Evolutionary conservation across 2,888 invertebrate genomes (phyloP), one percentile per base, ranked within the genome.

Genomic region (Sesia bembeciformis): DNA sequence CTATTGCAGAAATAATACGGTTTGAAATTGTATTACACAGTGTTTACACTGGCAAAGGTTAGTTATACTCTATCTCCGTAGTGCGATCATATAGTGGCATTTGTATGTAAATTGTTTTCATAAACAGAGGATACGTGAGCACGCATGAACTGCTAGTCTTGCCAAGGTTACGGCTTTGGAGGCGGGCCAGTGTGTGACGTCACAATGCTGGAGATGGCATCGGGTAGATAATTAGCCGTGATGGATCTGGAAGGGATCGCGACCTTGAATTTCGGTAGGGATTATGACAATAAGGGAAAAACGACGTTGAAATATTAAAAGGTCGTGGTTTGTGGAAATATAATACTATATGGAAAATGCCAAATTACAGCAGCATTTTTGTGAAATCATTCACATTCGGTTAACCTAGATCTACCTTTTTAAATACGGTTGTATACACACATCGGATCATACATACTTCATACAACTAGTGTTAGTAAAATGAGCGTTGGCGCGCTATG

Each of bases 91-190:
- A 65, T 66, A 70, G 65, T 62, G 62, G 64, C 65, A 78, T 79
- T 77, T 74, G 66, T 70, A 82, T 81, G 79, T 68, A 78, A 81
- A 84, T 80, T 66, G 70, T 74, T 81, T 74, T 77, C 73, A 78
- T 77, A 78, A 77, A 76, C 73, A 72, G 62, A 64, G 62, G 62
- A 68, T 74, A 73, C 74, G 74, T 73, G 71, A 74, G 67, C 64
- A 71, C 70, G 72, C 74, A 76, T 75, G 70, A 69, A 70, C 70
- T 70, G 69, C 68, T 68, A 70, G 72, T 76, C 66, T 68, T 62
- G 62, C 66, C 81, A 84, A 83, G 82, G 85, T 75, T 77, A 70
- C 60, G 60, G 61, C 62, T 70, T 80, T 86, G 84, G 85, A 83
- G 68, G 59, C 61, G 59, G 61, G 81, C 84, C 84, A 84, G 76